Conservation (phyloP, 2,888 invertebrate genomes). For the Odontothrips loti region DNA sequence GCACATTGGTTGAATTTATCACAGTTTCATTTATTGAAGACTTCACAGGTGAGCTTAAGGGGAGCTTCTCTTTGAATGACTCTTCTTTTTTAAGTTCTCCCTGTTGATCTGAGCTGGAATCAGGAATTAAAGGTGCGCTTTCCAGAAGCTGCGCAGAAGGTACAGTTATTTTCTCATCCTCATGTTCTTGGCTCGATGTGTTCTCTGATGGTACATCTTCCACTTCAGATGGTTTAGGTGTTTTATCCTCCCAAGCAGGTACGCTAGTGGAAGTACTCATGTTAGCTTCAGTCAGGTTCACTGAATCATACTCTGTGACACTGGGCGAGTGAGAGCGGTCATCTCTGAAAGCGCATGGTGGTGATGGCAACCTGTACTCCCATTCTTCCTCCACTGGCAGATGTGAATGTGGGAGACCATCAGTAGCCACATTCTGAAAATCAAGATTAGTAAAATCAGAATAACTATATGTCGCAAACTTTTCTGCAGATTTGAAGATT, state of each 20-base stretch:
- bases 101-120: background rate
- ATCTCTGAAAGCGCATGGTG: conserved; percentile 53
- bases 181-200: background rate
- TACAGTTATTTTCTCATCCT: background rate
- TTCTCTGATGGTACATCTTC: background rate
- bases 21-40: background rate
- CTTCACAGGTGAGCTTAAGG: background rate
- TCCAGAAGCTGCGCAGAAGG: background rate
- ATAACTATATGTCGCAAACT: background rate
- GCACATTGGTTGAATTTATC: background rate
- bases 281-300: conserved; percentile 36
- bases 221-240: conserved; percentile 35
- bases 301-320: conserved; percentile 40
- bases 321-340: conserved; percentile 44
- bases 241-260: conserved; percentile 34
- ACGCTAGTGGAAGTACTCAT: background rate
- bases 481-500: background rate
- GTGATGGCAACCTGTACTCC: conserved; percentile 58
- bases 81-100: background rate
- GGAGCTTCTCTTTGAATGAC: background rate
- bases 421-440: background rate
- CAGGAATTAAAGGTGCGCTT: background rate
- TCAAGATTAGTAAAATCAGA: background rate
- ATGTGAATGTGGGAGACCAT: background rate
- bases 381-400: conserved; percentile 43